Evolutionary conservation across 1,140 invertebrate genomes (phyloP).

Genomic region (Phymorhynchus buccinoides): DNA sequence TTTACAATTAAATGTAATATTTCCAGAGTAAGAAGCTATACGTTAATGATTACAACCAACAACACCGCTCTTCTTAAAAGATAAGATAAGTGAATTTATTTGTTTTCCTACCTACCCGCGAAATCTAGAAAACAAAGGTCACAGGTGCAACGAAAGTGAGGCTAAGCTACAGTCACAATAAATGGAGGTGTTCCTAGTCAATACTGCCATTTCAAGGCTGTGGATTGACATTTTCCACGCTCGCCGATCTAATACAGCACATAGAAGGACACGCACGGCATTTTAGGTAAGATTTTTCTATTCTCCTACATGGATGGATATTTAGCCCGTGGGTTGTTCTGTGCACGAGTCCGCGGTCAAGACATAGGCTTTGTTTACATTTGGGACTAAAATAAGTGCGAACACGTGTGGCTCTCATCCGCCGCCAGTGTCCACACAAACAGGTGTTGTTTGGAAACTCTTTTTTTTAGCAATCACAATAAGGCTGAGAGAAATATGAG

Average conservation of each 20-base stretch:
- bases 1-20: background rate
- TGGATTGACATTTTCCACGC: constrained; percentile 84
- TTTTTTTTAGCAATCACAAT: too few relatives aligned
- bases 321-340: background rate
- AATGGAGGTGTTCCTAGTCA: constrained; percentile 91
- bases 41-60: background rate
- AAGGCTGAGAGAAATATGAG: too few relatives aligned
- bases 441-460: background rate
- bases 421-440: constrained; percentile 31
- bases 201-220: constrained; percentile 90
- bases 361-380: constrained; percentile 44
- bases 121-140: constrained; percentile 27
- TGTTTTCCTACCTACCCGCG: background rate
- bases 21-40: too few relatives aligned
- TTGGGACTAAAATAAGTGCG: constrained; percentile 22
- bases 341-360: background rate
- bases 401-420: constrained; percentile 34
- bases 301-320: background rate
- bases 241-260: constrained; percentile 86
- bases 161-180: constrained; percentile 45
- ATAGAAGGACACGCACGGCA: constrained; percentile 89
- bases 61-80: background rate
- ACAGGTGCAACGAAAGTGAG: constrained; percentile 37
- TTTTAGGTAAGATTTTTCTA: constrained; percentile 80
- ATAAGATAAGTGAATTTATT: background rate